Percentiles rank a stretch among this genome's conserved stretches.
phyloP scores from a whole-genome alignment of 2,113 vertebrate species.

The Chascanopsetta lugubris region DNA sequence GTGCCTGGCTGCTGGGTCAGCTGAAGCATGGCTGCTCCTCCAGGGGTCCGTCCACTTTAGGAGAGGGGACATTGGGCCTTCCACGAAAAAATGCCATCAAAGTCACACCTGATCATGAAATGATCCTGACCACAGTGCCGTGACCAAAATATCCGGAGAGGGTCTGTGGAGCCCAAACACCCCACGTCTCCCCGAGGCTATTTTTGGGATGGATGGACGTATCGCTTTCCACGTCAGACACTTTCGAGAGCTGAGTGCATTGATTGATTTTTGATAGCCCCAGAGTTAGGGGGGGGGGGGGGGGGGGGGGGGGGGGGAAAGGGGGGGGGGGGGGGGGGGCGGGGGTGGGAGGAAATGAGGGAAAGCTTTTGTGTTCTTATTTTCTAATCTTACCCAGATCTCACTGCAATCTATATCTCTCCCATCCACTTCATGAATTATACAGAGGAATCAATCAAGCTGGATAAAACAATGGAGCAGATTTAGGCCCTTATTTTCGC shows the following conservation, averaged over 20 bases:
- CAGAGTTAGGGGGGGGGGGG: slow-evolving; percentile 49
- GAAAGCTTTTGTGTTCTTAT: slow-evolving; percentile 71
- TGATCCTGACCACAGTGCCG: slow-evolving; percentile 37
- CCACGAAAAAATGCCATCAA: slow-evolving; percentile 47
- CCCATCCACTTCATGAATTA: slow-evolving; percentile 74
- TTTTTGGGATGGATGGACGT: slow-evolving; percentile 67
- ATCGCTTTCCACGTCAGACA: slow-evolving; percentile 74
- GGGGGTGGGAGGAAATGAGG: slow-evolving; percentile 68
- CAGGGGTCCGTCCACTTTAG: slow-evolving; percentile 42
- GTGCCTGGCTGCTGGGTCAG: slow-evolving; percentile 17
- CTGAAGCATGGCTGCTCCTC: slow-evolving; percentile 18
- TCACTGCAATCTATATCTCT: slow-evolving; percentile 69
- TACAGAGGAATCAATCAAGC: slow-evolving; percentile 71
- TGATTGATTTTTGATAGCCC: slow-evolving; percentile 80
- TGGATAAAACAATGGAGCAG: slow-evolving; percentile 67
- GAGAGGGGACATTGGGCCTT: slow-evolving; percentile 23
- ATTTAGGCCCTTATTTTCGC: slow-evolving; percentile 48
- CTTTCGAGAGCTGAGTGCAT: slow-evolving; percentile 80
- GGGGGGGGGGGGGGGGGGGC: slow-evolving; percentile 39
- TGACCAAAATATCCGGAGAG: slow-evolving; percentile 27
- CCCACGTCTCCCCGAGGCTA: slow-evolving; percentile 55
- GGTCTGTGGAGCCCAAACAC: no score
- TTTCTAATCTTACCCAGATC: slow-evolving; percentile 74
- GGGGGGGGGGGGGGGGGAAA: slow-evolving; percentile 53
- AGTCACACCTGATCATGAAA: slow-evolving; percentile 53